These are phyloP conservation scores for Phymorhynchus buccinoides DNA, from an alignment of 1,140 invertebrate species.

Conservation along the genomic window DNA sequence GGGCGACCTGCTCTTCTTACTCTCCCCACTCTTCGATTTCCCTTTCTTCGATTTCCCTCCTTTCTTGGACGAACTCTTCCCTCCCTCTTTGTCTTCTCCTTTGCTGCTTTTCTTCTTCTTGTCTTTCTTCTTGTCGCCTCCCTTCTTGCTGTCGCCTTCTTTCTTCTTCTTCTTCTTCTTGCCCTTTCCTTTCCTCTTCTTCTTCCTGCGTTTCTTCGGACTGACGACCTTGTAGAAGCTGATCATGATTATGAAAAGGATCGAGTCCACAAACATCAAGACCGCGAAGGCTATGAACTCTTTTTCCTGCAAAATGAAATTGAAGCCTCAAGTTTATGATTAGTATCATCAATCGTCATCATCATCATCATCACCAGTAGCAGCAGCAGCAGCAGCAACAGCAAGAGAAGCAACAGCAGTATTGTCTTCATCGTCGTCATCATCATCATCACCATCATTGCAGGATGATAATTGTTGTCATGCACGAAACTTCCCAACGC, in stretches of 20 bases:
- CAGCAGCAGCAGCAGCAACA: not conserved
- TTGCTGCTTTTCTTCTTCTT: not conserved
- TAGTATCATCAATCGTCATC: constrained; percentile 4
- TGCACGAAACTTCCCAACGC: too few relatives aligned
- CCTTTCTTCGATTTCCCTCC: too few relatives aligned
- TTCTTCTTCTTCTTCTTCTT: not conserved
- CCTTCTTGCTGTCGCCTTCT: not conserved
- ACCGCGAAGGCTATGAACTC: constrained; percentile 92
- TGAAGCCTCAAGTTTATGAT: not conserved
- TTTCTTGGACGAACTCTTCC: too few relatives aligned
- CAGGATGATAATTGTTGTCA: too few relatives aligned
- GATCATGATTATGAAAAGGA: constrained; percentile 86
- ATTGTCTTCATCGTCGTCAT: too few relatives aligned
- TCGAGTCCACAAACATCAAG: constrained; percentile 87
- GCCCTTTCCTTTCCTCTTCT: not conserved
- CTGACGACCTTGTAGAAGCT: constrained; percentile 70
- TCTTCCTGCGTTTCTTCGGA: not conserved
- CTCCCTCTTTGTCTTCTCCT: too few relatives aligned
- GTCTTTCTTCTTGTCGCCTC: too few relatives aligned
- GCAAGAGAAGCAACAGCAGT: too few relatives aligned
- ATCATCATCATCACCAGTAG: not conserved
- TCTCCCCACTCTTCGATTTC: too few relatives aligned
- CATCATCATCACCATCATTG: too few relatives aligned
- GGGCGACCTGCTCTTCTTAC: too few relatives aligned
- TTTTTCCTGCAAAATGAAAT: constrained; percentile 79